Conservation (phyloP, 2,888 invertebrate species). For the Selenia dentaria region DNA sequence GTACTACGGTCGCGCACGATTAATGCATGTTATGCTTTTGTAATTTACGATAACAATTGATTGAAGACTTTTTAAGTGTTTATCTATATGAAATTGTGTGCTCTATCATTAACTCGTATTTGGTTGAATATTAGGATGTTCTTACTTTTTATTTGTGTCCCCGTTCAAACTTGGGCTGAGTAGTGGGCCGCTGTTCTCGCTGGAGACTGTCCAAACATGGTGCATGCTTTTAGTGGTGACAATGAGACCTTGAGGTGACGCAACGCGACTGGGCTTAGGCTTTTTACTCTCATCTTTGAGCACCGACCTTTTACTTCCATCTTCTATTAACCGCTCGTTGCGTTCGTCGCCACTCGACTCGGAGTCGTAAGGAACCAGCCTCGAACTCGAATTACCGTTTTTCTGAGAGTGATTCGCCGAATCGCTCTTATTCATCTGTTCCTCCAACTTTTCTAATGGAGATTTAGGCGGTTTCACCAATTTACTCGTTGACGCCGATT, state of each 20-base stretch:
- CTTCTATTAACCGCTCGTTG: slow-evolving; percentile 37
- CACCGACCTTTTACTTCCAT: slow-evolving; percentile 32
- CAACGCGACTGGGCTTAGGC: slow-evolving; percentile 62
- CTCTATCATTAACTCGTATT: too few relatives aligned
- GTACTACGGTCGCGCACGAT: too few relatives aligned
- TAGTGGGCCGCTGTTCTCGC: slow-evolving; percentile 65
- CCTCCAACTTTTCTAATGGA: slow-evolving; percentile 72
- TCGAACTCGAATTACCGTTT: slow-evolving; percentile 57
- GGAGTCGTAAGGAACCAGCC: slow-evolving; percentile 85
- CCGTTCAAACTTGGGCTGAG: slow-evolving; percentile 79
- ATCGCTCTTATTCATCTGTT: slow-evolving; percentile 73
- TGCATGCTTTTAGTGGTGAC: slow-evolving; percentile 70
- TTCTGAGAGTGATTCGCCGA: slow-evolving; percentile 46
- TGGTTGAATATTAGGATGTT: slow-evolving; percentile 12
- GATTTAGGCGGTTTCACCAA: slow-evolving; percentile 65
- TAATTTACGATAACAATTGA: too few relatives aligned
- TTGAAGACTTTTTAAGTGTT: too few relatives aligned
- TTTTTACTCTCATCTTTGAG: slow-evolving; percentile 43
- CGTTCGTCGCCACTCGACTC: slow-evolving; percentile 82
- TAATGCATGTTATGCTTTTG: too few relatives aligned
- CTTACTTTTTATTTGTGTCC: slow-evolving; percentile 74
- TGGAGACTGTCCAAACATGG: slow-evolving; percentile 75
- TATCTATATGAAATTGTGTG: too few relatives aligned
- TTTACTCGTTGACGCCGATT: slow-evolving; percentile 56
- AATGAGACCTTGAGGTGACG: slow-evolving; percentile 59